phyloP scores from a whole-genome alignment of 2,888 invertebrate genomes.

The Boloria euphrosyne region DNA sequence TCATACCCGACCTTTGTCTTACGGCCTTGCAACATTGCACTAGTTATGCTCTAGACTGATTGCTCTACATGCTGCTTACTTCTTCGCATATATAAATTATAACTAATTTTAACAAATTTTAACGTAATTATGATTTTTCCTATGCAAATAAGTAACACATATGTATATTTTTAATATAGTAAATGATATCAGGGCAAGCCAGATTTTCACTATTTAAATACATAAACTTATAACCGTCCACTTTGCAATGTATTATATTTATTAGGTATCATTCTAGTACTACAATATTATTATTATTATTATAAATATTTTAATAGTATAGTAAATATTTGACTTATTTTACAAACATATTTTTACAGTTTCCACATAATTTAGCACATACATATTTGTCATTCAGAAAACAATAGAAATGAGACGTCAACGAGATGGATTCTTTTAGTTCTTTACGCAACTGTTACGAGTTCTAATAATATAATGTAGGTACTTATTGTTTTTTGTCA shows the following conservation, averaged over 20 bases:
- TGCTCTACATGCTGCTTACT: constrained; percentile 20
- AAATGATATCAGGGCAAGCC: too few species aligned
- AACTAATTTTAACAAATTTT: neutral
- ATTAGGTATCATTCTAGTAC: too few species aligned
- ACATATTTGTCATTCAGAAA: constrained; percentile 15
- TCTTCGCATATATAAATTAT: neutral
- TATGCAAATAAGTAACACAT: neutral
- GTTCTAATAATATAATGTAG: constrained; percentile 13
- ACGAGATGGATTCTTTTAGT: constrained; percentile 19
- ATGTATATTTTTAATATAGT: neutral
- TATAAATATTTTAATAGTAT: too few species aligned
- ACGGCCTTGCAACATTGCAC: constrained; percentile 25
- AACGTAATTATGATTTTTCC: neutral
- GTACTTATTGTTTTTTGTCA: constrained; percentile 24
- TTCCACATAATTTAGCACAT: constrained; percentile 18
- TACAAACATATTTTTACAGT: constrained; percentile 13
- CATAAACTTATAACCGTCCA: too few species aligned
- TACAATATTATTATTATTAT: too few species aligned
- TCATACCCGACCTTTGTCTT: constrained; percentile 27
- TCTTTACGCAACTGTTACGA: constrained; percentile 15
- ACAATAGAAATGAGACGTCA: constrained; percentile 13
- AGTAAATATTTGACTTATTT: neutral
- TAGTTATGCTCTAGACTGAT: constrained; percentile 3
- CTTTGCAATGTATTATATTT: too few species aligned
- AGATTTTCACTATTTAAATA: too few species aligned